phyloP scores from a whole-genome alignment of 2,797 vertebrate genomes.

The Graptemys geographica region DNA sequence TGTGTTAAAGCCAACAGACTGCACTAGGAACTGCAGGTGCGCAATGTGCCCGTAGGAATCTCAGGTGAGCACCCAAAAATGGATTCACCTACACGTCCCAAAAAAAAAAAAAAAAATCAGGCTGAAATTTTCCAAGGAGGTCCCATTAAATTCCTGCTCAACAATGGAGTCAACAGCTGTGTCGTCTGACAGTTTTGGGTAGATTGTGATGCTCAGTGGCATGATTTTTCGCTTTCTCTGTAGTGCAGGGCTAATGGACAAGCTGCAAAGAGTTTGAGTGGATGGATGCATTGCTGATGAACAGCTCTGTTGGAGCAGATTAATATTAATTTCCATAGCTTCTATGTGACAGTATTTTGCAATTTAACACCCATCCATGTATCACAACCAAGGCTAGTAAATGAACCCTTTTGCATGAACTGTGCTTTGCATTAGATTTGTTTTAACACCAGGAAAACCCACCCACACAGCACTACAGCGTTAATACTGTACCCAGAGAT shows the following conservation, averaged over 20 bases:
- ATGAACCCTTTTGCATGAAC: rapidly evolving
- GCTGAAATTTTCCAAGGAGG: too few species aligned
- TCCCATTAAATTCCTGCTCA: not conserved
- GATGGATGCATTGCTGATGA: rapidly evolving
- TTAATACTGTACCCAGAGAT: not conserved
- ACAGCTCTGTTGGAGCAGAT: not conserved
- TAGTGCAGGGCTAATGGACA: not conserved
- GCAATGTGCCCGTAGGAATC: too few species aligned
- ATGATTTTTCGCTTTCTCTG: not conserved
- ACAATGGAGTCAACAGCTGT: not conserved
- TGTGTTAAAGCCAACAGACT: not conserved
- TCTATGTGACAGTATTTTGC: not conserved
- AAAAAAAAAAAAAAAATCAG: not conserved
- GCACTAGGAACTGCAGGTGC: not conserved
- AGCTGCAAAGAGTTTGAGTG: not conserved
- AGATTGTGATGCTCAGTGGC: not conserved
- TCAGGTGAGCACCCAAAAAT: not conserved
- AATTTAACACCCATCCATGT: not conserved
- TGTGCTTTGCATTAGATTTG: not conserved
- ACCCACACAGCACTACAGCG: not conserved
- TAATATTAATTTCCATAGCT: not conserved
- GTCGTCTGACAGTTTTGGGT: rapidly evolving
- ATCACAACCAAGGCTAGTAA: not conserved
- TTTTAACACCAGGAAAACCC: not conserved
- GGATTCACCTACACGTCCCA: too few species aligned